phyloP scores from a whole-genome alignment of 2,888 invertebrate species.

The Tethea ocularis region DNA sequence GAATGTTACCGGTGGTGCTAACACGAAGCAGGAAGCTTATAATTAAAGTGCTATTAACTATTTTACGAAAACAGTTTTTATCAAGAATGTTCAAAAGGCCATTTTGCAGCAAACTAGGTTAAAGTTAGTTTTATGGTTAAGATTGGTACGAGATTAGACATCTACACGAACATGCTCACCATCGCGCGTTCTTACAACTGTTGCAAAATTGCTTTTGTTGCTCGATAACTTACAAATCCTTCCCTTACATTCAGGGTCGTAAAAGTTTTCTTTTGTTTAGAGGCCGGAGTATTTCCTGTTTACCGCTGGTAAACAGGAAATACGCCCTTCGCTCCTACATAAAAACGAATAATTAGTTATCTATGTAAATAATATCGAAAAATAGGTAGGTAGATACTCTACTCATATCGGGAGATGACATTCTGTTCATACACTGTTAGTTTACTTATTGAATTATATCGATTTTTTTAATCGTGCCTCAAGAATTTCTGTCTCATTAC shows the following conservation, averaged over 20 bases:
- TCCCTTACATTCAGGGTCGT: constrained; percentile 42
- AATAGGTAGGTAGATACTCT: not conserved
- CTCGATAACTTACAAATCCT: constrained; percentile 64
- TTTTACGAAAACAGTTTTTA: constrained; percentile 39
- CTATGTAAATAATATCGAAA: not conserved
- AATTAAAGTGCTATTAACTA: constrained; percentile 35
- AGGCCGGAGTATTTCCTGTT: constrained; percentile 46
- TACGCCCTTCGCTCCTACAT: no score
- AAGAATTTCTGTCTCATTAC: no score
- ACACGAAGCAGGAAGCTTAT: constrained; percentile 23
- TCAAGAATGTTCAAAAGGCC: constrained; percentile 46
- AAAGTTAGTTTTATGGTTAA: constrained; percentile 60
- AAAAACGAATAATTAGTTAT: not conserved
- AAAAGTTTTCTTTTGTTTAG: constrained; percentile 51
- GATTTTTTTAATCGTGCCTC: not conserved
- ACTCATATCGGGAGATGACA: not conserved
- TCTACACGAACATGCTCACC: constrained; percentile 47
- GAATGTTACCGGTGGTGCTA: constrained; percentile 9
- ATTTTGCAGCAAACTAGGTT: constrained; percentile 53
- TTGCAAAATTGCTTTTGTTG: constrained; percentile 70
- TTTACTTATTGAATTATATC: no score
- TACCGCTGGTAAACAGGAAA: no score
- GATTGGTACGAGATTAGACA: constrained; percentile 61
- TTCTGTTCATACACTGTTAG: not conserved
- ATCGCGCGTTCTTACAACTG: constrained; percentile 50